phyloP scores from a whole-genome alignment of 2,113 vertebrate species.

The Ceyx cyanopectus region DNA sequence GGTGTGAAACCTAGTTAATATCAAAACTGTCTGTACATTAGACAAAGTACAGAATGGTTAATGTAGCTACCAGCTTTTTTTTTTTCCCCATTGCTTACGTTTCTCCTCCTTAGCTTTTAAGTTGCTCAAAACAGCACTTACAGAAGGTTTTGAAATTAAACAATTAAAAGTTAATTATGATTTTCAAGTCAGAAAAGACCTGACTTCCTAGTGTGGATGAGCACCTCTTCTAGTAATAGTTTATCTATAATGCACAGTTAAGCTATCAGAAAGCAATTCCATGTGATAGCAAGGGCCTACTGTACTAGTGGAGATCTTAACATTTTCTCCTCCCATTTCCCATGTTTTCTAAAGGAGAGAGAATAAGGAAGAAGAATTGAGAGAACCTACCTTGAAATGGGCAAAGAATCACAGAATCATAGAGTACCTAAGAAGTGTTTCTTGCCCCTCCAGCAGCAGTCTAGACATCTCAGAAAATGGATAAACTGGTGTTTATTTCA shows the following conservation, averaged over 20 bases:
- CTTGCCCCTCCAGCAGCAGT: not conserved
- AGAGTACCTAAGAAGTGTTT: not conserved
- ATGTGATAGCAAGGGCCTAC: not conserved
- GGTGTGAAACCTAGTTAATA: not conserved
- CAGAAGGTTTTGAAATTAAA: not conserved
- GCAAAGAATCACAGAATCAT: too few relatives aligned
- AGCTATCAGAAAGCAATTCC: not conserved
- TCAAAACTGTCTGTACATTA: not conserved
- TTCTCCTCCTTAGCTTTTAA: not conserved
- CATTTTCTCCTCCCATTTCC: not conserved
- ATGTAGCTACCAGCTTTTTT: not conserved
- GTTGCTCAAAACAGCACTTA: not conserved
- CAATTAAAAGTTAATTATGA: not conserved
- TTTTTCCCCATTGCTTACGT: not conserved
- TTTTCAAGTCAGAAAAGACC: not conserved
- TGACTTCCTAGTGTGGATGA: not conserved
- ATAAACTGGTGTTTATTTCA: not conserved
- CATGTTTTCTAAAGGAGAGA: not conserved
- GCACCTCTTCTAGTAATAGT: not conserved
- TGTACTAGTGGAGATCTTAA: not conserved
- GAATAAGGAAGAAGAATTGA: not conserved
- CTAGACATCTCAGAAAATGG: not conserved
- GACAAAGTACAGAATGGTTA: not conserved
- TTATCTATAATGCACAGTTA: not conserved
- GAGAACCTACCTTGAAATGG: rapidly evolving